Evolutionary conservation across 2,888 invertebrate genomes (phyloP), one percentile per base, ranked within the genome.

Genomic region (Antheraea yamamai): DNA sequence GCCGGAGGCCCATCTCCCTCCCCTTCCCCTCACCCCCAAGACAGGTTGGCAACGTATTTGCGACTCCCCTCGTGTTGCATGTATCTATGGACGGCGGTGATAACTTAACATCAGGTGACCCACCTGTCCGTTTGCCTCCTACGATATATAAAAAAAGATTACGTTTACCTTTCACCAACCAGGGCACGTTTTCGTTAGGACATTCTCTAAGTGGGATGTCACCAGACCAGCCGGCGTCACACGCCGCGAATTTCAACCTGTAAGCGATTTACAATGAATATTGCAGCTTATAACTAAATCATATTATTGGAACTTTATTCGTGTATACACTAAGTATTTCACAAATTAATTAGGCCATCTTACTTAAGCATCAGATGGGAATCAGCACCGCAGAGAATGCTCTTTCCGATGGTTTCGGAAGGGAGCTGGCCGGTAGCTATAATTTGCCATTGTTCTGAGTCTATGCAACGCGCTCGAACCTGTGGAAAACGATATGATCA

Each of bases 121-220:
- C n/a, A n/a, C n/a, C n/a, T n/a, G n/a, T n/a, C n/a, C n/a, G n/a
- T n/a, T n/a, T n/a, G n/a, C n/a, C n/a, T n/a, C n/a, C n/a, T n/a
- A n/a, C n/a, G n/a, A n/a, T n/a, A n/a, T n/a, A n/a, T n/a, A n/a
- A n/a, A n/a, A n/a, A n/a, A n/a, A 14, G 18, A 39, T 39, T 0
- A 4, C 8, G 8, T 80, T 84, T 90, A 97, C 97, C 96, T 96
- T 98, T 98, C 0, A 98, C 98, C 6, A 98, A 91, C 98, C 98
- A 98, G 0, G 97, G 97, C n/a, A 97, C 96, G 73, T 96, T 96
- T 83, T 96, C 96, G 82, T 96, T 97, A 0, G 96, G 95, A 81
- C 97, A 96, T 80, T 96, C 96, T 79, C 95, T 95, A 30, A 98
- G 87, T 0, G 98, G 98, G 82, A 98, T 97, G 83, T 97, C 97